These are phyloP conservation scores for Coilia nasus DNA, from an alignment of 2,797 vertebrate genomes.

Conservation along the genomic window DNA sequence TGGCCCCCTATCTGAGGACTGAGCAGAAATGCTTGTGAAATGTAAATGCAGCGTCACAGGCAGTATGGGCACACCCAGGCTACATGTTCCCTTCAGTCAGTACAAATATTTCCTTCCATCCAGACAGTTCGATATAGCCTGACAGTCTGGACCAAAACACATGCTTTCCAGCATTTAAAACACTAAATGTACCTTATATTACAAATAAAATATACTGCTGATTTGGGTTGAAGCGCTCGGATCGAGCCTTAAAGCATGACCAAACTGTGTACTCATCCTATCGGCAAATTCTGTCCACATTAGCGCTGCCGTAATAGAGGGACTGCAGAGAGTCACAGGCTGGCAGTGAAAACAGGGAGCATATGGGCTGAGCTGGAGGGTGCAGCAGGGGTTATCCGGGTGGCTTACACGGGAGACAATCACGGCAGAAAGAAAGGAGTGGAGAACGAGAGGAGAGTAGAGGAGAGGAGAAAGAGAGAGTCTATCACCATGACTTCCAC, in stretches of 20 bases:
- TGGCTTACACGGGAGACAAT: constrained; percentile 36
- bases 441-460: background rate
- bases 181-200: background rate
- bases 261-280: background rate
- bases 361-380: constrained; percentile 59
- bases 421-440: no score
- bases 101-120: no score
- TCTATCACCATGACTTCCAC: constrained; percentile 17
- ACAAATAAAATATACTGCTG: background rate
- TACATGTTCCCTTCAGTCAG: no score
- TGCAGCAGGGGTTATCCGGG: constrained; percentile 48
- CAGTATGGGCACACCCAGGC: no score
- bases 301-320: background rate
- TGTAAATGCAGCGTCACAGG: no score
- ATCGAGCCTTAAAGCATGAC: background rate
- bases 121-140: background rate
- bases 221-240: background rate
- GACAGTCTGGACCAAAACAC: background rate
- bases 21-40: no score
- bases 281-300: background rate
- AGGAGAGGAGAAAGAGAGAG: constrained; percentile 47
- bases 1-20: no score
- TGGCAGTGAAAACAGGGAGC: constrained; percentile 62
- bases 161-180: background rate
- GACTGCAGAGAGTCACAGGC: background rate